Percentiles rank a stretch among this genome's conserved stretches.
Conservation (phyloP, 64 coral and sea anemone species). For the Stichodactyla mertensii region DNA sequence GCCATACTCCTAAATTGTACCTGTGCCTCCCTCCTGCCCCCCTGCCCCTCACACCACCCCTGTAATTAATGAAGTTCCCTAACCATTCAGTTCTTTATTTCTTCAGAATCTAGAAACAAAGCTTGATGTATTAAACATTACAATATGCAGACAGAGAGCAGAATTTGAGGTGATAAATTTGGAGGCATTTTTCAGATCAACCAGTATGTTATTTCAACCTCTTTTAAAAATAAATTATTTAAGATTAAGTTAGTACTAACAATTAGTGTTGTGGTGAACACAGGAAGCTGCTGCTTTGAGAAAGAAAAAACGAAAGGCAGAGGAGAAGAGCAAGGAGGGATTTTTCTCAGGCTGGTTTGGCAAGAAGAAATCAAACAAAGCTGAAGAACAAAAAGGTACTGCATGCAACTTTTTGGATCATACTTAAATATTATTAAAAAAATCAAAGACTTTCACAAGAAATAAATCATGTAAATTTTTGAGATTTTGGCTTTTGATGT, state of each 20-base stretch:
- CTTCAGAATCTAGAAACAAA: slow-evolving; percentile 63
- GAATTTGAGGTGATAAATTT: slow-evolving; percentile 73
- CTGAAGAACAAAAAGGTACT: slow-evolving; percentile 49
- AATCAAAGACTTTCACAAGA: too few species aligned
- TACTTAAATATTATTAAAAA: not conserved
- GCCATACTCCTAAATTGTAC: too few species aligned
- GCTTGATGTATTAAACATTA: slow-evolving; percentile 90
- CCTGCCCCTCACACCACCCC: too few species aligned
- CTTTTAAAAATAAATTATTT: not conserved
- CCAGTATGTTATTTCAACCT: too few species aligned
- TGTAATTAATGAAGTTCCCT: too few species aligned
- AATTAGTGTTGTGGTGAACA: not conserved
- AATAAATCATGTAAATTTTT: not conserved
- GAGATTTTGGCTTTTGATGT: too few species aligned
- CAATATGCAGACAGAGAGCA: slow-evolving; percentile 82
- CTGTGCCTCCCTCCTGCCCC: too few species aligned
- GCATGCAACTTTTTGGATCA: not conserved
- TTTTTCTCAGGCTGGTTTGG: slow-evolving; percentile 67
- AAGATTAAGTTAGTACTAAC: not conserved
- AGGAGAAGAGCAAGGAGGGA: slow-evolving; percentile 72
- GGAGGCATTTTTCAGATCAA: too few species aligned
- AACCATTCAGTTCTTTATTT: not conserved
- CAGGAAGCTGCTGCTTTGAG: slow-evolving; percentile 75
- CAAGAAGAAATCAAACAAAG: slow-evolving; percentile 55
- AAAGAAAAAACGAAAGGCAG: slow-evolving; percentile 63